Base-by-base conservation (phyloP, 2,888 invertebrate genomes). In the Corbicula japonica region DNA sequence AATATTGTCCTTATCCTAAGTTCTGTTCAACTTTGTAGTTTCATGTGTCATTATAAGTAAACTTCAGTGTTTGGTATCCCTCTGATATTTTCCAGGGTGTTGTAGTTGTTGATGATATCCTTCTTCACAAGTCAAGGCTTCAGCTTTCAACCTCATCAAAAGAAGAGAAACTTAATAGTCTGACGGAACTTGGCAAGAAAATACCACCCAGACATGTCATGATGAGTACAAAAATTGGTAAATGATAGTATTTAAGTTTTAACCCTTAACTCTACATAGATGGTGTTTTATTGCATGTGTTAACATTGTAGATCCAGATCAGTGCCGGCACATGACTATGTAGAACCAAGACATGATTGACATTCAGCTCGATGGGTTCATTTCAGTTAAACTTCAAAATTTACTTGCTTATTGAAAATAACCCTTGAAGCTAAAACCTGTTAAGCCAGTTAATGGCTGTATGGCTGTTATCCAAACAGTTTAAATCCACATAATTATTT, bases 21-120 rank as follows among this genome's bases (percentile, higher is more conserved):
- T n/a, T n/a, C n/a, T n/a, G n/a, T n/a, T n/a, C n/a, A n/a, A n/a
- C n/a, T n/a, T n/a, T n/a, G n/a, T n/a, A n/a, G n/a, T n/a, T n/a
- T n/a, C n/a, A n/a, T n/a, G n/a, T n/a, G n/a, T n/a, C n/a, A n/a
- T n/a, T n/a, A n/a, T n/a, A n/a, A n/a, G n/a, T n/a, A n/a, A n/a
- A n/a, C n/a, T n/a, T n/a, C n/a, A n/a, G n/a, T n/a, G n/a, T n/a
- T n/a, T n/a, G n/a, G n/a, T n/a, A n/a, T n/a, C n/a, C n/a, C n/a
- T n/a, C n/a, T n/a, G n/a, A n/a, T n/a, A n/a, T n/a, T n/a, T n/a
- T n/a, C 0, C 74, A 92, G 92, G 88, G 92, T 58, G 92, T 92
- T 32, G 91, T 92, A n/a, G 90, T 92, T 3, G 82, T 92, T 5
- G 91, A 92, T 71, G 91, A 91, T 23, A 88, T 92, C 32, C 62